Conservation (phyloP, 2,888 invertebrate species). For the Fragum whitleyi region DNA sequence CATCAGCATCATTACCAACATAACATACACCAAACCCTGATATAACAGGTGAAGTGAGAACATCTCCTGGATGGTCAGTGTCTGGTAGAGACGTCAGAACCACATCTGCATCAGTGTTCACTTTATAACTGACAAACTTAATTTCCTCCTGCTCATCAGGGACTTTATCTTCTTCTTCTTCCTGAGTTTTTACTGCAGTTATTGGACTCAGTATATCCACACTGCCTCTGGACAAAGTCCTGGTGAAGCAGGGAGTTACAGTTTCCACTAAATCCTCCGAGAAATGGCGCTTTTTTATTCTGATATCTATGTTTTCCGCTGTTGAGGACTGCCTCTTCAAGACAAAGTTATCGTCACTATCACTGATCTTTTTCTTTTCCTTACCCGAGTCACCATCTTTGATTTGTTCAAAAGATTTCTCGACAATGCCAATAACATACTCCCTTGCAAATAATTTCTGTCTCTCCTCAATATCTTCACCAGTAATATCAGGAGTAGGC, state of each 20-base stretch:
- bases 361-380: background rate
- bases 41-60: slow-evolving; percentile 14
- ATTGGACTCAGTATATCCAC: slow-evolving; percentile 57
- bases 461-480: slow-evolving; percentile 11
- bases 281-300: slow-evolving; percentile 43
- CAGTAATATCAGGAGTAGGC: background rate
- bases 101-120: slow-evolving; percentile 58
- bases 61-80: background rate
- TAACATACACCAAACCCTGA: slow-evolving; percentile 58
- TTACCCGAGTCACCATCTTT: background rate
- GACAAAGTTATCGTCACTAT: slow-evolving; percentile 31
- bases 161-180: slow-evolving; percentile 22
- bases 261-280: slow-evolving; percentile 52
- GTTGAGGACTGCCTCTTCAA: slow-evolving; percentile 34
- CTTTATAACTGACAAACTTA: slow-evolving; percentile 49
- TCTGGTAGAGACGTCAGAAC: slow-evolving; percentile 50
- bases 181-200: slow-evolving; percentile 24
- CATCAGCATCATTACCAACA: slow-evolving; percentile 39
- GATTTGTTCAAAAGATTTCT: slow-evolving; percentile 36
- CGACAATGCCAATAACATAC: slow-evolving; percentile 54
- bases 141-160: slow-evolving; percentile 28
- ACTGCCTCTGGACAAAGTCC: slow-evolving; percentile 41
- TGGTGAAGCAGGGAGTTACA: slow-evolving; percentile 33
- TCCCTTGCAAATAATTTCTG: slow-evolving; percentile 47
- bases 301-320: slow-evolving; percentile 45